Conservation (phyloP, 1,140 invertebrate species). For the Drosophila watanabei region DNA sequence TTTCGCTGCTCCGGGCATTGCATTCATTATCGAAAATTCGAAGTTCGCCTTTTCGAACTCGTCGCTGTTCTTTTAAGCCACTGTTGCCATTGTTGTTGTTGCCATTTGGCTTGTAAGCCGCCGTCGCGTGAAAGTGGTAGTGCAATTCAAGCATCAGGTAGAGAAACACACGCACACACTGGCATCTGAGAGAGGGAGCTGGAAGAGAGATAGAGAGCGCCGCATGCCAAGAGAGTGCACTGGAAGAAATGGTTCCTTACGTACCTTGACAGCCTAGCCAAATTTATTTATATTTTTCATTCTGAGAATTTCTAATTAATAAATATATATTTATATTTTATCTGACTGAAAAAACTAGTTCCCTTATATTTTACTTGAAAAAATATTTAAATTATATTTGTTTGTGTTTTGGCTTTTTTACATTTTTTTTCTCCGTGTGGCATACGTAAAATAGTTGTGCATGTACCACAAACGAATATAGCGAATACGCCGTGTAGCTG, state of each 20-base stretch:
- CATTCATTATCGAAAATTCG: slow-evolving; percentile 80
- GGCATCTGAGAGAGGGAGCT: slow-evolving; percentile 1
- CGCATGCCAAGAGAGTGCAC: slow-evolving; percentile 39
- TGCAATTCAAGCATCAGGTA: slow-evolving; percentile 67
- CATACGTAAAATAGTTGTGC: slow-evolving; percentile 74
- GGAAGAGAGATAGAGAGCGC: slow-evolving; percentile 22
- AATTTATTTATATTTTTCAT: no score
- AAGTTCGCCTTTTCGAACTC: slow-evolving; percentile 39
- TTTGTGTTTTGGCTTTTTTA: background rate
- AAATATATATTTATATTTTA: no score
- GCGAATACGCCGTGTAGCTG: slow-evolving; percentile 69
- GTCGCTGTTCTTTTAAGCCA: slow-evolving; percentile 41
- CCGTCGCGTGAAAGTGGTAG: slow-evolving; percentile 74
- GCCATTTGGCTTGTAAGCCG: slow-evolving; percentile 49
- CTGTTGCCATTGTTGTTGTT: slow-evolving; percentile 47
- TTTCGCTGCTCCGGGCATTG: slow-evolving; percentile 59
- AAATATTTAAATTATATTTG: no score
- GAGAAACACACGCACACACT: slow-evolving; percentile 45
- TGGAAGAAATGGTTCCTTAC: background rate
- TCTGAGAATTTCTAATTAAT: no score
- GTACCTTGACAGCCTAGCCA: no score
- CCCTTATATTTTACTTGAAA: no score
- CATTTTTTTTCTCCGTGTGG: slow-evolving; percentile 18
- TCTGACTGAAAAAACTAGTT: no score
- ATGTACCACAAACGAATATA: slow-evolving; percentile 78